These are phyloP conservation scores for Jacana jacana DNA, from an alignment of 2,113 vertebrate species.

Conservation along the genomic window DNA sequence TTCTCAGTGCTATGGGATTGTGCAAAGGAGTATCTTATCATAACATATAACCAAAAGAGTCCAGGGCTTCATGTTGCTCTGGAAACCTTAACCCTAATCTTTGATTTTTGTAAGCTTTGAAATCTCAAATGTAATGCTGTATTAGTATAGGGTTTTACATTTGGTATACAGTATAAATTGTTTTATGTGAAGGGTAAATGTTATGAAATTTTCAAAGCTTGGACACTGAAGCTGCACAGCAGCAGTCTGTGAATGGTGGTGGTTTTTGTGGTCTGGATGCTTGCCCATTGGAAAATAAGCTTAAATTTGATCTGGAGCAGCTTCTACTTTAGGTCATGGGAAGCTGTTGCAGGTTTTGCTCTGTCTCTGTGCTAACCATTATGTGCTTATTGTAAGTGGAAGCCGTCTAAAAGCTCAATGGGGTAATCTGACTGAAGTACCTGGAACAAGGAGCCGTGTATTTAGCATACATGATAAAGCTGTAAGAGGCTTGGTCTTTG, in stretches of 20 bases:
- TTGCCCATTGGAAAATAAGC: slow-evolving; percentile 47
- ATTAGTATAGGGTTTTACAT: not conserved
- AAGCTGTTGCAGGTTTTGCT: slow-evolving; percentile 26
- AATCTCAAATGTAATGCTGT: not conserved
- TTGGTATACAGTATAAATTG: not conserved
- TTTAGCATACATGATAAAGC: not conserved
- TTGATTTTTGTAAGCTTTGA: not conserved
- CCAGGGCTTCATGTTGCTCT: not conserved
- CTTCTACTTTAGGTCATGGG: slow-evolving; percentile 33
- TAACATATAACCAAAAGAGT: not conserved
- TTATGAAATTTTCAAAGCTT: slow-evolving; percentile 24
- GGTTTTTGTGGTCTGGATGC: slow-evolving; percentile 66
- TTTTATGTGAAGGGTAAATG: slow-evolving; percentile 15
- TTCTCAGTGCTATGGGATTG: not conserved
- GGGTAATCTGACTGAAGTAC: not conserved
- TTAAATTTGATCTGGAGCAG: slow-evolving; percentile 37
- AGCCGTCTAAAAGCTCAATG: not conserved
- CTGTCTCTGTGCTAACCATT: not conserved
- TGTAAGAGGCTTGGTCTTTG: not conserved
- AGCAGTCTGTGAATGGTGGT: slow-evolving; percentile 39
- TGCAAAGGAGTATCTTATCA: not conserved
- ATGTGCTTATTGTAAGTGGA: not conserved
- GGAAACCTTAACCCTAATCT: not conserved
- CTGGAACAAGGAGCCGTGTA: not conserved
- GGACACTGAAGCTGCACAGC: slow-evolving; percentile 27